A percentile compares a stretch with the other conserved stretches of the same genome.
Conservation (phyloP, 2,113 vertebrate genomes). For the Agelaius tricolor region DNA sequence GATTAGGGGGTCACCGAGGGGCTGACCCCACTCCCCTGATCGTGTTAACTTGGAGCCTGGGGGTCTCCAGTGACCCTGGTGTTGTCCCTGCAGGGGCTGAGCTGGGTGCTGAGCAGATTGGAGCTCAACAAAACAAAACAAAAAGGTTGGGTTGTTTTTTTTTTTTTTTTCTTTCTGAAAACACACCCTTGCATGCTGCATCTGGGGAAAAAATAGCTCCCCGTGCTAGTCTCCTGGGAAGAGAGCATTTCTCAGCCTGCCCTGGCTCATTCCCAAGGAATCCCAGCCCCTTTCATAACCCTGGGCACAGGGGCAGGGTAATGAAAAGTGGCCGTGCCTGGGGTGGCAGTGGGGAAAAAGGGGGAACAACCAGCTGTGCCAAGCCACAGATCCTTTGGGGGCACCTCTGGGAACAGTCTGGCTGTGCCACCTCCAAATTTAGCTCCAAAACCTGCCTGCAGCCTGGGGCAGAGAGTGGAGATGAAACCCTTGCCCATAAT, state of each 20-base stretch:
- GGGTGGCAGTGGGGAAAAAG: background rate
- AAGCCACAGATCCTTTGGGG: background rate
- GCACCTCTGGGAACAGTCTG: background rate
- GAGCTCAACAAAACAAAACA: background rate
- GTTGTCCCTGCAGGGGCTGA: background rate
- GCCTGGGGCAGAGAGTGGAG: background rate
- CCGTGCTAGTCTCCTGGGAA: background rate
- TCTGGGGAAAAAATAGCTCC: background rate
- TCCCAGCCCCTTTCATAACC: background rate
- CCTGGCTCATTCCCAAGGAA: background rate
- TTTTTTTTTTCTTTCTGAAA: background rate
- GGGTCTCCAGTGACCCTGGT: background rate
- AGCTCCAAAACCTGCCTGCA: background rate
- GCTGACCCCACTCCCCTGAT: background rate
- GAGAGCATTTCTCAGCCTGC: slow-evolving; percentile 11
- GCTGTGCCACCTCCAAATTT: rapidly evolving
- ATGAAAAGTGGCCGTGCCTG: rapidly evolving
- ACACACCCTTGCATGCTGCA: background rate
- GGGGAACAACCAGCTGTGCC: background rate
- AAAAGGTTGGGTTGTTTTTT: background rate
- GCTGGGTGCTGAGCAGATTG: background rate
- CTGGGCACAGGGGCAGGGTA: background rate
- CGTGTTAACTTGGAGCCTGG: background rate
- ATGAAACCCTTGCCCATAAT: background rate
- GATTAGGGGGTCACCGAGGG: background rate